phyloP scores from a whole-genome alignment of 2,888 invertebrate species.

The Sarcophaga rosellei region DNA sequence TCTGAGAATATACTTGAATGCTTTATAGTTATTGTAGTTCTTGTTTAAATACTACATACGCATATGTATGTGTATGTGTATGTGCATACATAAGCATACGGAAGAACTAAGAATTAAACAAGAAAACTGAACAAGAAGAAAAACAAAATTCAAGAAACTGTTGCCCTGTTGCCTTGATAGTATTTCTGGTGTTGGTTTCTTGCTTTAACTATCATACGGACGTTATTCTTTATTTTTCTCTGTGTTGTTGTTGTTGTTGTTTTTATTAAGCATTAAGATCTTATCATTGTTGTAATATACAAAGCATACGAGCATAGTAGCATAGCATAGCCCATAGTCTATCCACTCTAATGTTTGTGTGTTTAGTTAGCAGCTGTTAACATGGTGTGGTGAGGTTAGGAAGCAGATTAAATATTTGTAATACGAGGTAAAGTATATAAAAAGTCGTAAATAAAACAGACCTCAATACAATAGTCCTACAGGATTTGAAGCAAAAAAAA shows the following conservation, averaged over 20 bases:
- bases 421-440: constrained; percentile 21
- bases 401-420: background rate
- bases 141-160: background rate
- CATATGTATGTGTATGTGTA: background rate
- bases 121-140: background rate
- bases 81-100: background rate
- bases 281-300: constrained; percentile 39
- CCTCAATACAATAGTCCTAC: background rate
- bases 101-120: background rate
- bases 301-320: no score
- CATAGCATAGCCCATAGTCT: no score
- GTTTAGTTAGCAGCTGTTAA: background rate
- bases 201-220: background rate
- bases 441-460: background rate
- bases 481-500: no score
- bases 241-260: constrained; percentile 10
- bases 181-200: background rate
- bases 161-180: constrained; percentile 8
- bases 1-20: background rate
- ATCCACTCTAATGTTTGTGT: background rate
- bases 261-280: constrained; percentile 28
- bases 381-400: constrained; percentile 21
- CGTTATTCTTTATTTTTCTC: background rate
- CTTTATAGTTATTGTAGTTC: background rate
- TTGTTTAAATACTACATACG: background rate